phyloP scores from a whole-genome alignment of 2,113 vertebrate species.

The Gasterosteus nipponicus region DNA sequence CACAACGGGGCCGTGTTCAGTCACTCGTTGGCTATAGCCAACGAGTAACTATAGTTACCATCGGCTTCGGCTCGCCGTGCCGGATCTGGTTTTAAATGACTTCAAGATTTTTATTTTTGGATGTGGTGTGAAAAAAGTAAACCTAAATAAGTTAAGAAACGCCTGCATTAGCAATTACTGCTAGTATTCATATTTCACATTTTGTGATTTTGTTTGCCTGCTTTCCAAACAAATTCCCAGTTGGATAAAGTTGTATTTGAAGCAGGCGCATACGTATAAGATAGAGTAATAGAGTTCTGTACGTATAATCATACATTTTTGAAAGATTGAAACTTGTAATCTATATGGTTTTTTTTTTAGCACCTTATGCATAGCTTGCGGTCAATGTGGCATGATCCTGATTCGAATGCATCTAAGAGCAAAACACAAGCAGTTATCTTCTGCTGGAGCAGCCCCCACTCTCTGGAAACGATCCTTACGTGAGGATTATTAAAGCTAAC shows the following conservation, averaged over 20 bases:
- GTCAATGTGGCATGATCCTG: not conserved
- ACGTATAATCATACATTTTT: not conserved
- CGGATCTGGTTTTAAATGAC: slow-evolving; percentile 60
- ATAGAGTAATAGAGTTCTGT: not conserved
- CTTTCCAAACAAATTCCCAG: not conserved
- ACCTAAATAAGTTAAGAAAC: slow-evolving; percentile 21
- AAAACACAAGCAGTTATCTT: not conserved
- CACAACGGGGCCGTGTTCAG: slow-evolving; percentile 49
- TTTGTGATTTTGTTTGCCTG: no score
- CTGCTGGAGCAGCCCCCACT: not conserved
- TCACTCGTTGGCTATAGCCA: slow-evolving; percentile 57
- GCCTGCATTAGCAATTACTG: not conserved
- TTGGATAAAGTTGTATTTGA: not conserved
- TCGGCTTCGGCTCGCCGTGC: slow-evolving; percentile 51
- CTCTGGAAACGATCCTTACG: not conserved
- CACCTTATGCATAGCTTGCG: not conserved
- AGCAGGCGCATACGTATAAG: not conserved
- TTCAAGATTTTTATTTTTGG: slow-evolving; percentile 55
- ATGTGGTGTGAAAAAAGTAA: slow-evolving; percentile 52
- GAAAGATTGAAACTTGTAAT: not conserved
- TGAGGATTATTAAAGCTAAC: not conserved
- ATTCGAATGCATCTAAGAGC: not conserved
- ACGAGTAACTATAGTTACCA: no score
- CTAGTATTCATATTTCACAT: not conserved
- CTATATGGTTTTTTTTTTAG: not conserved